Conservation (phyloP, 2,888 invertebrate species). For the Seira ritae region DNA sequence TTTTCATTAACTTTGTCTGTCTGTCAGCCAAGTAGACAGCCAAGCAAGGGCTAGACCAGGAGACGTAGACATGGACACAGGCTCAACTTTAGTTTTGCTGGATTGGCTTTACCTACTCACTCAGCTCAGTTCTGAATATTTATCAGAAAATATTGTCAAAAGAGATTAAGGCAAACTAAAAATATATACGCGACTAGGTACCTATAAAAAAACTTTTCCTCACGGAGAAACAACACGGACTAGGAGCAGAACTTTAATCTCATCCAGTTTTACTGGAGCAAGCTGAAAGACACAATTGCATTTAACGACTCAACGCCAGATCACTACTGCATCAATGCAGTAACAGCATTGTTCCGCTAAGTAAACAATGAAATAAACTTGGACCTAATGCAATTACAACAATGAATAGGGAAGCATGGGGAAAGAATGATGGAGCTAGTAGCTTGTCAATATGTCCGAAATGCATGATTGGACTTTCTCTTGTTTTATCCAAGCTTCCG, state of each 20-base stretch:
- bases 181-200: no score
- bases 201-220: neutral
- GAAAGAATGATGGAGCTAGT: neutral
- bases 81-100: no score
- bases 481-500: neutral
- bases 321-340: neutral
- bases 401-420: neutral
- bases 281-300: neutral
- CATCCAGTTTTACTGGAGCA: no score
- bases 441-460: neutral
- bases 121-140: neutral
- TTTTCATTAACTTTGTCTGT: neutral
- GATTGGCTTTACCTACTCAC: no score
- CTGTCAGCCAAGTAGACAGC: no score
- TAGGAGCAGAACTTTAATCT: no score
- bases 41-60: no score
- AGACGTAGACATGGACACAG: no score
- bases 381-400: neutral
- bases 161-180: neutral
- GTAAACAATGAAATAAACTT: no score
- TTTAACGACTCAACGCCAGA: neutral
- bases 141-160: conserved; percentile 6
- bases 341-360: neutral
- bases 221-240: neutral
- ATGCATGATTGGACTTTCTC: neutral